A percentile compares a stretch with the other conserved stretches of the same genome.
phyloP scores from a whole-genome alignment of 1,140 invertebrate species.

The Lutraria rhynchaena region DNA sequence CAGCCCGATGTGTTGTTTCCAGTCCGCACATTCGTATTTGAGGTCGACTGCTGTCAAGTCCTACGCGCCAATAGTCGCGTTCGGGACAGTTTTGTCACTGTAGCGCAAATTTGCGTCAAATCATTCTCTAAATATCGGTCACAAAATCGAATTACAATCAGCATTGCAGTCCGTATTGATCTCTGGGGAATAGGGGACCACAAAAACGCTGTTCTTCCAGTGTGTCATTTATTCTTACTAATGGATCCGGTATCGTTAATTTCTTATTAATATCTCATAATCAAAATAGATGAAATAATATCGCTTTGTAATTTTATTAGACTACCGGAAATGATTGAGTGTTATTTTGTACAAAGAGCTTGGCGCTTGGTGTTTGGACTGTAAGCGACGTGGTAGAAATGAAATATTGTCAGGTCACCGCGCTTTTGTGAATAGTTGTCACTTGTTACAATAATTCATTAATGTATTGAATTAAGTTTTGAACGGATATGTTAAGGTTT shows the following conservation, averaged over 20 bases:
- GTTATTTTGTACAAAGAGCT: no score
- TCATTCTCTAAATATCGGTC: constrained; percentile 40
- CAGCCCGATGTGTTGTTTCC: constrained; percentile 29
- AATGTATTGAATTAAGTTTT: no score
- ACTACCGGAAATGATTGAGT: constrained; percentile 5
- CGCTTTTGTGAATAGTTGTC: no score
- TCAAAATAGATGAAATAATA: constrained; percentile 59
- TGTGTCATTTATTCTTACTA: constrained; percentile 45
- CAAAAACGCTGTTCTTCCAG: constrained; percentile 23
- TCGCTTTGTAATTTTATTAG: constrained; percentile 44
- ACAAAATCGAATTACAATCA: constrained; percentile 40
- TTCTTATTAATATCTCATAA: constrained; percentile 54
- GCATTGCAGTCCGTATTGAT: constrained; percentile 47
- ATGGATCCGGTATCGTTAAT: constrained; percentile 56
- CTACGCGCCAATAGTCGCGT: constrained; percentile 31
- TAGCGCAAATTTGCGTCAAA: constrained; percentile 38
- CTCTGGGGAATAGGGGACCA: constrained; percentile 17
- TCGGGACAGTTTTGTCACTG: constrained; percentile 31
- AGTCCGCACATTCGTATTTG: constrained; percentile 17
- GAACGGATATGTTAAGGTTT: no score
- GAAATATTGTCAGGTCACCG: no score
- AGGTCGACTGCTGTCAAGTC: constrained; percentile 29
- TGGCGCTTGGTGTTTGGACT: no score
- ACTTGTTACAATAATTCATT: no score
- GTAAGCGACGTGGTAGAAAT: no score